A percentile compares a stretch with the other conserved stretches of the same genome.
These are phyloP conservation scores for Pterostichus madidus DNA, from an alignment of 2,888 invertebrate genomes.

Conservation along the genomic window DNA sequence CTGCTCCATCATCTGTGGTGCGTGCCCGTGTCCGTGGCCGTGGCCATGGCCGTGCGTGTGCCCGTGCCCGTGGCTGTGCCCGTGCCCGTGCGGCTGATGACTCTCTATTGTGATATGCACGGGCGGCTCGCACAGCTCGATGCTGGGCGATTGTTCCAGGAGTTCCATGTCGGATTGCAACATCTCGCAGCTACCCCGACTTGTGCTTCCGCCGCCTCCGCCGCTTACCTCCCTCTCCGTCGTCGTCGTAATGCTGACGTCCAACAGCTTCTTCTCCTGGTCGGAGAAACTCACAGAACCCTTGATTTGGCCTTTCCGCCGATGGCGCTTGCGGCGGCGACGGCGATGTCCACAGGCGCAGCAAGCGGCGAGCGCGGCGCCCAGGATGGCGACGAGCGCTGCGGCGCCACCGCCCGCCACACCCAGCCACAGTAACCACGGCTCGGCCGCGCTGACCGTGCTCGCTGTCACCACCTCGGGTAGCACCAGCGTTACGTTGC, in stretches of 20 bases:
- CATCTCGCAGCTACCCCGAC: conserved; percentile 79
- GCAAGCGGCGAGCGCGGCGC: conserved; percentile 81
- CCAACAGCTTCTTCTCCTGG: conserved; percentile 92
- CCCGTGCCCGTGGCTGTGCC: conserved; percentile 68
- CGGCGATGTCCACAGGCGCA: conserved; percentile 79
- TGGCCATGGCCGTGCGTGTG: conserved; percentile 29
- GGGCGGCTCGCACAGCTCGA: conserved; percentile 73
- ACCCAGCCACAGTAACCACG: conserved; percentile 86
- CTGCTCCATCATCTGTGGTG: conserved; percentile 36
- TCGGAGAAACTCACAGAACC: conserved; percentile 91
- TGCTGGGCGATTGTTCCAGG: conserved; percentile 74
- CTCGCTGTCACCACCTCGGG: conserved; percentile 88
- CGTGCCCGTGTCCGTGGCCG: conserved; percentile 12
- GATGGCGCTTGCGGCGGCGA: conserved; percentile 77
- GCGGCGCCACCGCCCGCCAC: conserved; percentile 86
- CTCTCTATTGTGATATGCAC: conserved; percentile 80
- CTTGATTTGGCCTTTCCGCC: conserved; percentile 85
- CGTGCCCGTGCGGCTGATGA: conserved; percentile 71
- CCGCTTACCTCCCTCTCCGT: conserved; percentile 79
- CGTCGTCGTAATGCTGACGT: conserved; percentile 87
- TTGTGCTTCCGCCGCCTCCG: conserved; percentile 75
- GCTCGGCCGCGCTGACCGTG: conserved; percentile 86
- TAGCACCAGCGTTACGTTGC: conserved; percentile 83
- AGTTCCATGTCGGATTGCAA: conserved; percentile 81
- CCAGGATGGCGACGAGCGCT: conserved; percentile 81